Conservation (phyloP, 2,113 vertebrate species). For the Hyperoodon ampullatus region DNA sequence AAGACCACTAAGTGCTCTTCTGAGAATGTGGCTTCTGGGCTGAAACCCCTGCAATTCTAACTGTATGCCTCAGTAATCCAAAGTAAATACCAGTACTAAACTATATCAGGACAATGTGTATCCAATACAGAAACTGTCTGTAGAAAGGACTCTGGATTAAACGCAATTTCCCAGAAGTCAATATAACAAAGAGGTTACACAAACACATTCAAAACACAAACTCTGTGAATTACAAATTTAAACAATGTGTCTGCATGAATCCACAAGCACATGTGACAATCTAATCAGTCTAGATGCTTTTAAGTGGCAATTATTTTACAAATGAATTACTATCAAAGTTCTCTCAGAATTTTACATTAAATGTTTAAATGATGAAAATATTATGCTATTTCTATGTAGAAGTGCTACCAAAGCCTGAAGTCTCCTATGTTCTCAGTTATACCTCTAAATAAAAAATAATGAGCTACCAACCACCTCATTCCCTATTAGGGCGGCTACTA, state of each 20-base stretch:
- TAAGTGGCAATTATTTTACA: not conserved
- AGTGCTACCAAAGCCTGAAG: not conserved
- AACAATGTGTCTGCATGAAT: not conserved
- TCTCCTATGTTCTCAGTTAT: not conserved
- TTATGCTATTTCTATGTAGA: not conserved
- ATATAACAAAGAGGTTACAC: not conserved
- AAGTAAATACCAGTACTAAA: not conserved
- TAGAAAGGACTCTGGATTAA: not conserved
- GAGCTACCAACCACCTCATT: not conserved
- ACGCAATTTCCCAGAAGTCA: not conserved
- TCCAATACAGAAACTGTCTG: not conserved
- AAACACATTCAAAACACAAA: constrained; percentile 38
- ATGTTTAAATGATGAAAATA: not conserved
- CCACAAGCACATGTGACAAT: not conserved
- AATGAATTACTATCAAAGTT: constrained; percentile 16
- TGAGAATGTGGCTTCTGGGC: not conserved
- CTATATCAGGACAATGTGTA: not conserved
- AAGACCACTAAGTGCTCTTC: not conserved
- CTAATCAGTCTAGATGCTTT: not conserved
- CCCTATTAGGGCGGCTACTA: not conserved
- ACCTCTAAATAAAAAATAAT: not conserved
- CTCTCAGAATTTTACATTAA: not conserved
- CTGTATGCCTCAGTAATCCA: not conserved
- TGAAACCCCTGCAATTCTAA: not conserved
- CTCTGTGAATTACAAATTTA: not conserved